These are phyloP conservation scores for Corythaixoides concolor DNA, from an alignment of 2,113 vertebrate species.

Conservation along the genomic window DNA sequence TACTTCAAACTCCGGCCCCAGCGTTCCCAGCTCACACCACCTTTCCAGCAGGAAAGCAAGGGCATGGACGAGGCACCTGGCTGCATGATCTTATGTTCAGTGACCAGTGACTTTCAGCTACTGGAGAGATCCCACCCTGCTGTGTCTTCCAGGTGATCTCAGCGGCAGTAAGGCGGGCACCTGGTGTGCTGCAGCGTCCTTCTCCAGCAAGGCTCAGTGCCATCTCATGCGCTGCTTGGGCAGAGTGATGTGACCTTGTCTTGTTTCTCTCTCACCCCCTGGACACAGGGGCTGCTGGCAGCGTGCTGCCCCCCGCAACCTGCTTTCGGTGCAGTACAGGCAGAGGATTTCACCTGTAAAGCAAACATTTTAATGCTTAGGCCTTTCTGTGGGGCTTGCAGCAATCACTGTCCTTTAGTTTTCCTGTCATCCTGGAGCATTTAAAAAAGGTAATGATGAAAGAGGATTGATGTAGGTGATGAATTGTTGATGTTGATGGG, in stretches of 20 bases:
- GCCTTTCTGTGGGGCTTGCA: not conserved
- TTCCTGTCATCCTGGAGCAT: not conserved
- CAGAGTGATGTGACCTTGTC: not conserved
- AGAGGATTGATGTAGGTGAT: not conserved
- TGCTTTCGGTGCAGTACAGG: not conserved
- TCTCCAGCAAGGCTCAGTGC: rapidly evolving
- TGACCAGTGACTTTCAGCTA: not conserved
- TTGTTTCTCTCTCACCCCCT: not conserved
- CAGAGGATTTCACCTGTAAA: not conserved
- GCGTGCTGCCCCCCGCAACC: not conserved
- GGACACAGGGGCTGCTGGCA: not conserved
- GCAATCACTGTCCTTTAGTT: not conserved
- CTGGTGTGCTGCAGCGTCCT: not conserved
- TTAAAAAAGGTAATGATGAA: not conserved
- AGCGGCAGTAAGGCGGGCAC: not conserved
- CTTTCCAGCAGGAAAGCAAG: not conserved
- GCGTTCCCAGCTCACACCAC: rapidly evolving
- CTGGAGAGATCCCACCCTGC: not conserved
- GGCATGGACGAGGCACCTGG: rapidly evolving
- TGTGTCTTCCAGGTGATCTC: not conserved
- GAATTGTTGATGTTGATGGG: not conserved
- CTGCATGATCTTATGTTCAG: not conserved
- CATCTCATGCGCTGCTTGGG: rapidly evolving
- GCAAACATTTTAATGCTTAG: not conserved
- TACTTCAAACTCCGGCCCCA: not conserved